Evolutionary conservation across 2,888 invertebrate genomes (phyloP), one percentile per base, ranked within the genome.

Genomic region (Campoplex capitator): DNA sequence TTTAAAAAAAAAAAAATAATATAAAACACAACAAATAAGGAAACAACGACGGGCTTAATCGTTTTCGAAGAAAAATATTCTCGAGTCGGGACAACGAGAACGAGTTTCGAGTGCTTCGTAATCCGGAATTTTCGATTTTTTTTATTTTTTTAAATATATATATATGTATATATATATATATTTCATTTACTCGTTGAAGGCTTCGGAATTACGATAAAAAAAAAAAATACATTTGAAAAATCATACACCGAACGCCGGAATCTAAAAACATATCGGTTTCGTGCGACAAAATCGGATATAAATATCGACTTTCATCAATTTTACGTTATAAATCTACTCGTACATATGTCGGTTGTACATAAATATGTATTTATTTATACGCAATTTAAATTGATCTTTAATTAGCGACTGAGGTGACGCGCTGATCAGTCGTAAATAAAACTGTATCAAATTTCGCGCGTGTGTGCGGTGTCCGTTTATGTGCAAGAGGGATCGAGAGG

Each of bases 391-490:
- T 45, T 65, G 38, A n/a, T 18, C 35, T 38, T 73, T 71, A 51
- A 62, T 80, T 74, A 74, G 38, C 71, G 65, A 81, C 35, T 67
- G 48, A 65, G 42, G 81, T 81, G 81, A 81, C 70, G 51, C 54
- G 78, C 38, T 6, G 68, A 62, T 73, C 80, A 38, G 65, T 73
- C 65, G 79, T 42, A 23, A 48, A 65, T 56, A 58, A 74, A 79
- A 56, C 51, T 38, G 48, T 79, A 80, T 80, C 80, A 70, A 79
- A 58, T 73, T n/a, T 67, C 58, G 35, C 82, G 82, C 35, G 42
- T 79, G 85, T 68, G 85, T 82, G 45, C 62, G 65, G 82, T 85
- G 82, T 56, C 38, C 65, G 78, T 71, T 67, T 62, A 51, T 62
- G 83, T 74, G 85, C 18, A 9, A 13, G 77, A 54, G 82, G 38